phyloP scores from a whole-genome alignment of 2,888 invertebrate genomes.

The Cordilura impudica region DNA sequence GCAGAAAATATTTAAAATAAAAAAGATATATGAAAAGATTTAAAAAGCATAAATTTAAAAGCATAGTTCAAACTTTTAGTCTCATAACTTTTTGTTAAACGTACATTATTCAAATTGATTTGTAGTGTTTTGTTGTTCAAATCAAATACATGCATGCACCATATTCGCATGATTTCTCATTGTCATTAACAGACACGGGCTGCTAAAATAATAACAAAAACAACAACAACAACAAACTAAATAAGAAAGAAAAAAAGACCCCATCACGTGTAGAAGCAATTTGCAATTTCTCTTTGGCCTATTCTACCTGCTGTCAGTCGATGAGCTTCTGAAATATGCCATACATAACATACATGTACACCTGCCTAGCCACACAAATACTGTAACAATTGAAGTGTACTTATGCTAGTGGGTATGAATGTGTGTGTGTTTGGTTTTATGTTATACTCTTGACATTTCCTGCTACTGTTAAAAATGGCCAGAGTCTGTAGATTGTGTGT shows the following conservation, averaged over 20 bases:
- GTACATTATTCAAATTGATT: no score
- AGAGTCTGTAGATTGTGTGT: neutral
- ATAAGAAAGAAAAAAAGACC: neutral
- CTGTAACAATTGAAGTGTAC: no score
- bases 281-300: neutral
- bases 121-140: no score
- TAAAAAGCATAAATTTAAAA: no score
- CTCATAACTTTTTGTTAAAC: no score
- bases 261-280: neutral
- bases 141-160: no score
- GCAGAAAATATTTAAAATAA: no score
- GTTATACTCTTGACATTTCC: slow-evolving; percentile 12
- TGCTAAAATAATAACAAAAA: no score
- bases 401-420: neutral
- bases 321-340: neutral
- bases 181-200: neutral
- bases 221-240: no score
- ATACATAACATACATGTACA: neutral
- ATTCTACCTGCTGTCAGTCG: neutral
- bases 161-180: neutral
- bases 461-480: slow-evolving; percentile 11
- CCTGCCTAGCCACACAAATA: neutral
- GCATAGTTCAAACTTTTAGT: no score
- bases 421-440: neutral
- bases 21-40: no score